Base-by-base conservation (phyloP, 1,140 invertebrate species). In the Zaprionus camerounensis region DNA sequence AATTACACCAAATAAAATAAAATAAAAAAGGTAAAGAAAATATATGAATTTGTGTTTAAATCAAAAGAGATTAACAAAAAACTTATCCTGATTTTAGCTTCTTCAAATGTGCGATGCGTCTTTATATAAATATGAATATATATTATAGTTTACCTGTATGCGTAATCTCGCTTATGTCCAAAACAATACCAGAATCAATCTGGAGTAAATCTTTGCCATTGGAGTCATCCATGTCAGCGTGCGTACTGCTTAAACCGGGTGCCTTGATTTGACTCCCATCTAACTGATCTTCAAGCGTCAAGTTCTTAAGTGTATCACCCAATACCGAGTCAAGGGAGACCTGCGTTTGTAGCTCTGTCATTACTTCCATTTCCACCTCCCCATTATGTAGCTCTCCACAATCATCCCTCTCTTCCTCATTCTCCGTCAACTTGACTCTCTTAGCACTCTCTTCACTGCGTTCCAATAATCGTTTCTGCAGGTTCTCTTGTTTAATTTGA, bases 51-150 rank as follows among this genome's bases (percentile, higher is more conserved):
- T 17, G 12, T 77, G 75, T 76, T 58, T 64, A 81, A 46, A 17
- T 56, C 67, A 44, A 65, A 67, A 78, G 53, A 22, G 53, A 88
- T 85, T 74, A 85, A 90, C 75, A 90, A 90, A 88, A 88, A 79
- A 68, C 79, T 81, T 79, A 85, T 55, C 78, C 81, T 56, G 64
- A 70, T 66, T 31, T 34, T 11, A 66, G 15, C 26, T 65, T 51
- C 55, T 56, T 61, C 22, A 49, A 46, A 46, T 46, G 2, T 71
- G 57, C 65, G 38, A 51, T 12, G 20, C 49, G 17, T 71, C 34
- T 31, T 58, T 11, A 20, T 57, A 28, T 24, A 5, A 17, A 31
- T 58, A 13, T 64, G 3, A 31, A 31, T 28, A 57, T 46, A 31
- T 24, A 63, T 34, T 58, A 76, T 77, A 70, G 59, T 78, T 88